Evolutionary conservation across 37 sponge, comb jelly and placozoan species (phyloP), one percentile per base, ranked within the genome.

Genomic region (Cliona cf. orientalis): DNA sequence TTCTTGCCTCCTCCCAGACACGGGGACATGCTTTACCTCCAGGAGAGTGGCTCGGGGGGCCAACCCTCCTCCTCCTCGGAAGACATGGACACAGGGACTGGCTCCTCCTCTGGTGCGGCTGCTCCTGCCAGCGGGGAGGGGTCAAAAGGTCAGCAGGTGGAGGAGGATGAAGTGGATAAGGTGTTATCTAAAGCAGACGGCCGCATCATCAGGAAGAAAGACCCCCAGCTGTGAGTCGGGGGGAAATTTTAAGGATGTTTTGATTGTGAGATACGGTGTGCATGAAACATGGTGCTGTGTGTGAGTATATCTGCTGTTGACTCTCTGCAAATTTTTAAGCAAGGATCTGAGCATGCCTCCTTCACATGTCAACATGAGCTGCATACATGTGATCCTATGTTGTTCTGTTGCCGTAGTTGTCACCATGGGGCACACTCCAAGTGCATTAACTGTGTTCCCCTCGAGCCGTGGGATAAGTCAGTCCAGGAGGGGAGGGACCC

Each of bases 391-490:
- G n/a, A n/a, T 5, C 59, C 9, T 6, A 3, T 5, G 26, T 28
- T 28, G 23, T 5, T 28, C 59, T 6, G 26, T 32, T 14, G 41
- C 38, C 60, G 25, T 70, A 90, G 91, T 58, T 97, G 98, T 79
- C 94, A 80, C 28, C 98, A 97, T 84, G 91, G 93, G 23, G 75
- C 74, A 25, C 66, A 86, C 41, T 86, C 80, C 2, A 85, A 87
- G 66, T 97, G 98, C 46, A 78, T 97, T 32, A 96, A 97, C 86
- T 97, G 98, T 85, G 79, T 86, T 2, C 98, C 98, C 0, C 68
- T 96, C 41, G 91, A 94, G 80, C 98, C 98, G 19, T 97, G 86
- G 91, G 96, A 97, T 59, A 72, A 67, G 29, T 31, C 56, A 0
- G 91, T 88, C 64, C 82, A 89, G 28, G 80, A 81, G 23, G 62